Evolutionary conservation across 2,888 invertebrate genomes (phyloP).

Genomic region (Epirrhoe alternata): DNA sequence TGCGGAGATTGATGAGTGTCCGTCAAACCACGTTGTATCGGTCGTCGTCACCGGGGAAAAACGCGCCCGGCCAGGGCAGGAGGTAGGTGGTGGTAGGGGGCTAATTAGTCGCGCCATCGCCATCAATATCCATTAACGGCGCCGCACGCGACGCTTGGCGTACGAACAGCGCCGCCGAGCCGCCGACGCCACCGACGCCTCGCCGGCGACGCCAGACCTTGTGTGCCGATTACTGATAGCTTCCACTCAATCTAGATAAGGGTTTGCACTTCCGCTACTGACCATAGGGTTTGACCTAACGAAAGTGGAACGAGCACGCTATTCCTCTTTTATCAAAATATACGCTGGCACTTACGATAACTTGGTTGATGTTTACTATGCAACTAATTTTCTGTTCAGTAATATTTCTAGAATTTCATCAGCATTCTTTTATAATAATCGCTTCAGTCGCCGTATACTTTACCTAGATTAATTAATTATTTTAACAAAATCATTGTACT

Average conservation of each 20-base stretch:
- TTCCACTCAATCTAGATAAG: conserved; percentile 67
- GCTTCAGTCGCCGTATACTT: too few species aligned
- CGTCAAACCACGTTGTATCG: conserved; percentile 57
- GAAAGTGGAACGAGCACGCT: conserved; percentile 51
- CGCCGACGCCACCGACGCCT: conserved; percentile 45
- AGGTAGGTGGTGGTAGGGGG: conserved; percentile 66
- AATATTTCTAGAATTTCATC: background rate
- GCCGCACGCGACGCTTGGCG: conserved; percentile 77
- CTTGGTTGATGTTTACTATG: conserved; percentile 10
- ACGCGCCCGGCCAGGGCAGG: conserved; percentile 54
- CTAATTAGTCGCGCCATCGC: conserved; percentile 80
- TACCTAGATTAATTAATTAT: too few species aligned
- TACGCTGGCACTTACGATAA: conserved; percentile 16
- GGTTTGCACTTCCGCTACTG: conserved; percentile 69
- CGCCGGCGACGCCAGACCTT: conserved; percentile 42
- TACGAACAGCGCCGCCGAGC: conserved; percentile 49
- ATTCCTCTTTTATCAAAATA: conserved; percentile 33
- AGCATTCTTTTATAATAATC: background rate
- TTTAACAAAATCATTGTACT: too few species aligned
- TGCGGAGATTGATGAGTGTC: conserved; percentile 61
- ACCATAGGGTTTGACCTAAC: conserved; percentile 54
- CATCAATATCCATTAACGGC: conserved; percentile 84
- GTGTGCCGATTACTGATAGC: conserved; percentile 64
- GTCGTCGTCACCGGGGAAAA: conserved; percentile 58
- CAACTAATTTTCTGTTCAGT: background rate